A percentile compares a stretch with the other conserved stretches of the same genome.
phyloP scores from a whole-genome alignment of 64 coral and sea anemone species.

The Acropora tenuis region DNA sequence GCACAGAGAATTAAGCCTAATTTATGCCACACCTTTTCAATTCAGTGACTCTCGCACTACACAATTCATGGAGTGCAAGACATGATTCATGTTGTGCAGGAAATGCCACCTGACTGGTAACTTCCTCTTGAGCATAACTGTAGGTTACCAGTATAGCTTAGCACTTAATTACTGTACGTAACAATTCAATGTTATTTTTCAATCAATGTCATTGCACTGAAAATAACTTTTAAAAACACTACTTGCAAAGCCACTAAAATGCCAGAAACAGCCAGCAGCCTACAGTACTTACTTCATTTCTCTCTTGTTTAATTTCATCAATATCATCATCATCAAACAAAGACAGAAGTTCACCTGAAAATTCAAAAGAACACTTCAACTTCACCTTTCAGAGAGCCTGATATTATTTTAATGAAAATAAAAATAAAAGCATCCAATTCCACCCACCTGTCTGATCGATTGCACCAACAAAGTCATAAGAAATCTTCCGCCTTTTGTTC shows the following conservation, averaged over 20 bases:
- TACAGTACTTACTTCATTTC: constrained; percentile 68
- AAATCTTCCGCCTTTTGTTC: constrained; percentile 88
- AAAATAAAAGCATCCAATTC: background rate
- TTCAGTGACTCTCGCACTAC: too few species aligned
- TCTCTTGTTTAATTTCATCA: constrained; percentile 87
- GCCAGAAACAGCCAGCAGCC: background rate
- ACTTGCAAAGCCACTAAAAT: background rate
- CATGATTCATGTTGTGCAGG: too few species aligned
- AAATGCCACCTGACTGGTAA: too few species aligned
- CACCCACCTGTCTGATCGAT: constrained; percentile 89
- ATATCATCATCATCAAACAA: constrained; percentile 96
- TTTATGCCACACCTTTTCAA: too few species aligned
- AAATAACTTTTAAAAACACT: background rate
- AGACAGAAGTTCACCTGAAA: constrained; percentile 80
- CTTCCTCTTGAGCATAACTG: too few species aligned
- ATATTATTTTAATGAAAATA: background rate
- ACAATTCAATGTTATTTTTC: too few species aligned
- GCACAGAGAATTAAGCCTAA: too few species aligned
- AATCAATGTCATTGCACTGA: too few species aligned
- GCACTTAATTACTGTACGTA: too few species aligned
- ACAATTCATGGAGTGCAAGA: too few species aligned
- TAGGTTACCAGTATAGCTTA: too few species aligned
- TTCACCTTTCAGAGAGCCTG: background rate
- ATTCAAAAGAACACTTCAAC: background rate
- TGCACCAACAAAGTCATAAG: constrained; percentile 86